Base-by-base conservation (phyloP, 2,113 vertebrate species). In the Psittacus erithacus region DNA sequence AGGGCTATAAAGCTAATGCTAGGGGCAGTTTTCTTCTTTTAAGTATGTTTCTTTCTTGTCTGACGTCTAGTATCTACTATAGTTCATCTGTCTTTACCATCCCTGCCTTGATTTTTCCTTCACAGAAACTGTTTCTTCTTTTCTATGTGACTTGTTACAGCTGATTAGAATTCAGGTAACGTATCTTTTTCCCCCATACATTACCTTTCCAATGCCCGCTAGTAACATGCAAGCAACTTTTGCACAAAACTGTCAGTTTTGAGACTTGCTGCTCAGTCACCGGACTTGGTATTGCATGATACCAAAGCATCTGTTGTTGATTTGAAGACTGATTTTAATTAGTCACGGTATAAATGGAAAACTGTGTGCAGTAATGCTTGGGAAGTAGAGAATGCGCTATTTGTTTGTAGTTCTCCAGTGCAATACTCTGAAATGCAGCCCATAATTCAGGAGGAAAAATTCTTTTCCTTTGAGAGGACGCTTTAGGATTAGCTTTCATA, bases 271-370 rank as follows among this genome's bases (percentile, higher is more conserved):
- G 1, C 47, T 92, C 44, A 80, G 91, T 78, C 90, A 43, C 57
- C 55, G 18, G 82, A 90, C 88, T 78, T 94, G 89, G 59, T 73
- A 55, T 52, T 86, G 38, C 83, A n/a, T 82, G 64, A 69, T 92
- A 91, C 86, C 80, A 90, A 82, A 92, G 53, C 95, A 96, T 93
- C 95, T 97, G 96, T 88, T 95, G 75, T 93, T 92, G 83, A 92
- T 96, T 95, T 97, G 93, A 96, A 95, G 92, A 87, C 73, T 94
- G 70, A 77, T 96, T 97, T 96, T 95, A 96, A 96, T 97, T 97
- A 97, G 90, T 93, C 97, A 95, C 73, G 29, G 78, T 95, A 94
- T 88, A 97, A 94, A 96, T 96, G 91, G 94, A 94, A 97, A 97
- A 92, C 31, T 90, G 44, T 84, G 62, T 79, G 75, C 76, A 79